Percentiles rank a stretch among this genome's conserved stretches.
These are phyloP conservation scores for Dynastes tityus DNA, from an alignment of 2,888 invertebrate genomes.

Conservation along the genomic window DNA sequence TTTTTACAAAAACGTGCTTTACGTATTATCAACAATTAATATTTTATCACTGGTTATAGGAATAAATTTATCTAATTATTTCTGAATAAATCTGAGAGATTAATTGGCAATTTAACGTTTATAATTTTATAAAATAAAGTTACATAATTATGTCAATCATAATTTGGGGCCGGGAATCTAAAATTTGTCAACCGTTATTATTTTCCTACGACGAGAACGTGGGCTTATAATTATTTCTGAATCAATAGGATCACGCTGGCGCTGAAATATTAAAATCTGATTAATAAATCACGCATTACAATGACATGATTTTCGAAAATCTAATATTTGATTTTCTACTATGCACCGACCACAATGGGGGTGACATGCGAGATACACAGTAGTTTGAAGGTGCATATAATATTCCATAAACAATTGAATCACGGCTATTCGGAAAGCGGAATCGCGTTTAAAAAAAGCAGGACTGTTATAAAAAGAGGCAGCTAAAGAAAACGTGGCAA, in stretches of 20 bases:
- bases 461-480: slow-evolving; percentile 26
- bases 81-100: too few relatives aligned
- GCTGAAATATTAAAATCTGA: slow-evolving; percentile 39
- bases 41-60: too few relatives aligned
- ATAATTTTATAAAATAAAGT: neutral
- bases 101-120: too few relatives aligned
- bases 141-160: slow-evolving; percentile 10
- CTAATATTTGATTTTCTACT: slow-evolving; percentile 47
- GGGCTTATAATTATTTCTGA: slow-evolving; percentile 29
- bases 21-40: too few relatives aligned
- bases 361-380: neutral
- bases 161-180: neutral
- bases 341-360: too few relatives aligned
- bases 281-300: slow-evolving; percentile 47
- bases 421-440: slow-evolving; percentile 6
- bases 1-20: too few relatives aligned
- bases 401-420: slow-evolving; percentile 48
- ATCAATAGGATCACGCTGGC: slow-evolving; percentile 16
- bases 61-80: too few relatives aligned
- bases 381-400: slow-evolving; percentile 34
- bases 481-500: slow-evolving; percentile 26
- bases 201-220: slow-evolving; percentile 5
- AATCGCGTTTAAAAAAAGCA: slow-evolving; percentile 19
- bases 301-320: slow-evolving; percentile 49
- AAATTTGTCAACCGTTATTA: neutral